A percentile compares a stretch with the other conserved stretches of the same genome.
These are phyloP conservation scores for Petaurus breviceps DNA, from an alignment of 2,113 vertebrate species.

Conservation along the genomic window DNA sequence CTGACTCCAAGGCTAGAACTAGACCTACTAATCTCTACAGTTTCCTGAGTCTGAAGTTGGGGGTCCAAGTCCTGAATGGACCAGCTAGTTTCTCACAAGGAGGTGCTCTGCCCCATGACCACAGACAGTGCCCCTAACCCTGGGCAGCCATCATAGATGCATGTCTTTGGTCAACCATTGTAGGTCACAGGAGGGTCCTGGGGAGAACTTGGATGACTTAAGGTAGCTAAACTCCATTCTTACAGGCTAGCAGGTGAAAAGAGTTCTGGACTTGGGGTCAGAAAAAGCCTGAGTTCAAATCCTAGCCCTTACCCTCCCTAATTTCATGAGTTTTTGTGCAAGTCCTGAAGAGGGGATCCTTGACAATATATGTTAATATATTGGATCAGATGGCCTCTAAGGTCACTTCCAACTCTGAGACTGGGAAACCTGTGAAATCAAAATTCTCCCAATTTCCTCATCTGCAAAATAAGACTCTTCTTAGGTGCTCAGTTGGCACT, in stretches of 20 bases:
- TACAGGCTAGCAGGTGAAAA: neutral
- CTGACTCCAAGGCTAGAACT: neutral
- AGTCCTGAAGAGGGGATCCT: neutral
- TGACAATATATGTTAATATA: neutral
- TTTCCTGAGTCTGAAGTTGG: neutral
- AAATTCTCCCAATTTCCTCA: neutral
- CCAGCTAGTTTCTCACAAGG: neutral
- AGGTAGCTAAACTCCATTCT: accelerated
- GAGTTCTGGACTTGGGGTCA: neutral
- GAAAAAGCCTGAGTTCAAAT: neutral
- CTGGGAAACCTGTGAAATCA: neutral
- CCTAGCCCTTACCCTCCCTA: neutral
- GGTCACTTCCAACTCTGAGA: neutral
- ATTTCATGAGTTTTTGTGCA: neutral
- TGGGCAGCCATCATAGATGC: neutral
- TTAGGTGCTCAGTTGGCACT: neutral
- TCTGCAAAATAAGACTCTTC: neutral
- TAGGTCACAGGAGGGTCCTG: accelerated
- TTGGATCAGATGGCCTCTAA: neutral
- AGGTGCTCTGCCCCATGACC: accelerated
- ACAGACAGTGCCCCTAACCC: accelerated
- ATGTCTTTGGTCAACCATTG: neutral
- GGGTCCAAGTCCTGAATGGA: neutral
- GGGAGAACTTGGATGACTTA: accelerated
- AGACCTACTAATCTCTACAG: neutral